Conservation (phyloP, 2,888 invertebrate species). For the Eledone cirrhosa region DNA sequence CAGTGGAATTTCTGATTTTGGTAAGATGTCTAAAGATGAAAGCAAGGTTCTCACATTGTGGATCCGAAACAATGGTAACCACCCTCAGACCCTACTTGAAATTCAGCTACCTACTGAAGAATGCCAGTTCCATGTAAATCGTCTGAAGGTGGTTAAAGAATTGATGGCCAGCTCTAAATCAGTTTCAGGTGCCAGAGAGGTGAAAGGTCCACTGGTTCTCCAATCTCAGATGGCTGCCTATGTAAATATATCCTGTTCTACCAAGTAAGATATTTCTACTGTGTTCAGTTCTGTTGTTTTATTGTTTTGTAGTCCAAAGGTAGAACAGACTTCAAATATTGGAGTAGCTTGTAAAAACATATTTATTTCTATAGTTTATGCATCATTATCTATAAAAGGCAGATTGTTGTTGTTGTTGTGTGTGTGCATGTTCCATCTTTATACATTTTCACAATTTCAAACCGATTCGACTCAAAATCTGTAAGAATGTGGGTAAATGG, state of each 20-base stretch:
- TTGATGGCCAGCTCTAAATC: slow-evolving; percentile 32
- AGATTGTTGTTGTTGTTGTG: too few relatives aligned
- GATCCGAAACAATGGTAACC: slow-evolving; percentile 41
- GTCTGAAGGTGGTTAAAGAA: slow-evolving; percentile 37
- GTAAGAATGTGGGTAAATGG: too few relatives aligned
- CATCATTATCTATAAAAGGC: too few relatives aligned
- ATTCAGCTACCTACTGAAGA: slow-evolving; percentile 43
- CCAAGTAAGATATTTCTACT: slow-evolving; percentile 38
- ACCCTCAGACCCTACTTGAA: slow-evolving; percentile 35
- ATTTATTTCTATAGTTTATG: too few relatives aligned
- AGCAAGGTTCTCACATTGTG: slow-evolving; percentile 39
- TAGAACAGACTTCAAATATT: too few relatives aligned
- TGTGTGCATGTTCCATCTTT: too few relatives aligned
- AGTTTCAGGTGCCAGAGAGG: slow-evolving; percentile 27
- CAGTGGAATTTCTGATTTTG: slow-evolving; percentile 41
- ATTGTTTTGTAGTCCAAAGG: too few relatives aligned
- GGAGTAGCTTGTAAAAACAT: too few relatives aligned
- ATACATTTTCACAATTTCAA: too few relatives aligned
- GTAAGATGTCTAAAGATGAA: slow-evolving; percentile 36
- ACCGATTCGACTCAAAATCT: too few relatives aligned
- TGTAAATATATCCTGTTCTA: slow-evolving; percentile 38
- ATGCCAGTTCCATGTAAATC: slow-evolving; percentile 39
- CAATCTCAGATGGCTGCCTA: slow-evolving; percentile 41
- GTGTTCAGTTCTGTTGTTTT: too few relatives aligned
- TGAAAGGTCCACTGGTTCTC: slow-evolving; percentile 35